A percentile compares a stretch with the other conserved stretches of the same genome.
phyloP scores from a whole-genome alignment of 2,113 vertebrate genomes.

The Chionomys nivalis region DNA sequence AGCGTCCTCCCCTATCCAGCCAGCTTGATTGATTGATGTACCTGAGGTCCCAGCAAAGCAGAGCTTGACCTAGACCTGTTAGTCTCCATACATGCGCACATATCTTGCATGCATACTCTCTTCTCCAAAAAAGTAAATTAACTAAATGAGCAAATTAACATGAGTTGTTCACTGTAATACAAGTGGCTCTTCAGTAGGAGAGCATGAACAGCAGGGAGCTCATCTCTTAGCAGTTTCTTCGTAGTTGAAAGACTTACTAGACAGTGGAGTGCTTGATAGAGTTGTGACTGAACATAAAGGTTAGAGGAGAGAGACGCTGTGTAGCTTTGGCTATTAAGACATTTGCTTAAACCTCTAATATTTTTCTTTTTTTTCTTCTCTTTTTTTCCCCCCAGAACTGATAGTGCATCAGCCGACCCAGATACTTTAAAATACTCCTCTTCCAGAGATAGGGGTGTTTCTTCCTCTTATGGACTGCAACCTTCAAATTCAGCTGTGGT shows the following conservation, averaged over 20 bases:
- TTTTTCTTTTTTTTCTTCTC: not conserved
- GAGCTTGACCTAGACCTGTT: not conserved
- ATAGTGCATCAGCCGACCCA: constrained; percentile 95
- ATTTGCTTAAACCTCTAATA: constrained; percentile 58
- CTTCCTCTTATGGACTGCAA: constrained; percentile 92
- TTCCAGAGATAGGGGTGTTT: constrained; percentile 92
- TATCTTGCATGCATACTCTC: not conserved
- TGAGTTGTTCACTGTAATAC: not conserved
- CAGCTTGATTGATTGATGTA: not conserved
- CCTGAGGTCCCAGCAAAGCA: not conserved
- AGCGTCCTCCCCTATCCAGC: not conserved
- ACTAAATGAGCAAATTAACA: not conserved
- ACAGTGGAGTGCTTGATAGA: constrained; percentile 2
- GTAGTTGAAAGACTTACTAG: not conserved
- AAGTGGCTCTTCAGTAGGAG: not conserved
- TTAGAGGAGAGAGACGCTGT: constrained; percentile 17
- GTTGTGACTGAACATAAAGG: constrained; percentile 7
- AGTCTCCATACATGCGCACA: not conserved
- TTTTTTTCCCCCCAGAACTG: constrained; percentile 89
- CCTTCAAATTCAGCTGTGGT: constrained; percentile 92
- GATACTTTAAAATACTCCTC: constrained; percentile 95
- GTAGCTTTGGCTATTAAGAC: constrained; percentile 41
- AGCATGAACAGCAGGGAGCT: not conserved
- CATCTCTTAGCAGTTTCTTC: not conserved
- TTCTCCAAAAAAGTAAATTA: not conserved